Conservation (phyloP, 2,888 invertebrate genomes). For the Acleris emargana region DNA sequence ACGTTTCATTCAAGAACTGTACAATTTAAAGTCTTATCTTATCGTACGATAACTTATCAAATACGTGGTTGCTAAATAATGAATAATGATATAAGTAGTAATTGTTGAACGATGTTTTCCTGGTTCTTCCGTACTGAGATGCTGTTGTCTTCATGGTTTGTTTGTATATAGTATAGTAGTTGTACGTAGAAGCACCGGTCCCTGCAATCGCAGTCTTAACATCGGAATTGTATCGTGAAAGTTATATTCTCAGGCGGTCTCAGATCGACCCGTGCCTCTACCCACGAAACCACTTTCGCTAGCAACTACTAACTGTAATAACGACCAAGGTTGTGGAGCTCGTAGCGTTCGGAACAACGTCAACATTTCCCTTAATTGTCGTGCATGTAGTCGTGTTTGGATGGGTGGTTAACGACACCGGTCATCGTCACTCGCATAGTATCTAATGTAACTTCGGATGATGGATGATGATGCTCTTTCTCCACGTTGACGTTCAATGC, state of each 20-base stretch:
- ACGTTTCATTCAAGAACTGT: slow-evolving; percentile 38
- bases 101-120: background rate
- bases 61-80: slow-evolving; percentile 6
- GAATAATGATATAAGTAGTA: slow-evolving; percentile 3
- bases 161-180: background rate
- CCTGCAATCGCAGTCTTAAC: slow-evolving; percentile 62
- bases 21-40: slow-evolving; percentile 29
- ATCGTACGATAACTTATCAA: slow-evolving; percentile 35
- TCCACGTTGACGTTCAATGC: background rate
- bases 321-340: slow-evolving; percentile 46
- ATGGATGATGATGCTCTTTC: background rate
- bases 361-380: slow-evolving; percentile 27
- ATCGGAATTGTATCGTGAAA: slow-evolving; percentile 79
- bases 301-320: slow-evolving; percentile 47
- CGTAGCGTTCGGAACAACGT: slow-evolving; percentile 21
- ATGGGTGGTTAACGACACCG: background rate
- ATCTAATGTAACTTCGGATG: background rate
- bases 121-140: background rate
- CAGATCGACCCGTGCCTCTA: slow-evolving; percentile 63
- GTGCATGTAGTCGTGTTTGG: slow-evolving; percentile 5
- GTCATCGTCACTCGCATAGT: background rate
- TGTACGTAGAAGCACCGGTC: slow-evolving; percentile 44
- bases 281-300: slow-evolving; percentile 78
- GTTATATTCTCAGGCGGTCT: slow-evolving; percentile 77
- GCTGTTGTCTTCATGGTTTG: no score